These are phyloP conservation scores for Torymus tubicola DNA, from an alignment of 2,888 invertebrate species.

Conservation along the genomic window DNA sequence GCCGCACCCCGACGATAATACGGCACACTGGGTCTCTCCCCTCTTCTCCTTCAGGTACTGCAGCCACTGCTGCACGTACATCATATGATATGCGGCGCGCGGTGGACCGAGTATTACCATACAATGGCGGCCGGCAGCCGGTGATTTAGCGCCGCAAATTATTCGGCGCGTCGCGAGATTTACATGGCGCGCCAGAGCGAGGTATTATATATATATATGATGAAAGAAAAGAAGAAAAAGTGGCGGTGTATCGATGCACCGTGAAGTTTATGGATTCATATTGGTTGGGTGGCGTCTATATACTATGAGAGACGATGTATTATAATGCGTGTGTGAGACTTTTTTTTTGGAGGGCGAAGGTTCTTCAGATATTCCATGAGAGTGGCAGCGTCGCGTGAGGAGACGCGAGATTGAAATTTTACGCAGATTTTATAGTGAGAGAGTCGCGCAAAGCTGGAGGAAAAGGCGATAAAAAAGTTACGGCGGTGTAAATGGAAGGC, in stretches of 20 bases:
- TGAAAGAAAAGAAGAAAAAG: too few species aligned
- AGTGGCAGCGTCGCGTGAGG: neutral
- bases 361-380: neutral
- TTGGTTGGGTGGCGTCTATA: neutral
- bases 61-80: too few species aligned
- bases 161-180: conserved; percentile 38
- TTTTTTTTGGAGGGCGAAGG: neutral
- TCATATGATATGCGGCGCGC: conserved; percentile 5
- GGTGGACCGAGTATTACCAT: conserved; percentile 63
- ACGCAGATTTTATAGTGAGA: neutral
- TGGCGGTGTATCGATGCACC: too few species aligned
- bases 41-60: too few species aligned
- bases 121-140: conserved; percentile 61
- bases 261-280: conserved; percentile 27
- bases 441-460: neutral
- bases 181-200: too few species aligned
- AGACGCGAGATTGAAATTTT: conserved; percentile 12
- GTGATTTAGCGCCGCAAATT: conserved; percentile 64
- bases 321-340: too few species aligned
- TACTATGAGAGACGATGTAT: too few species aligned
- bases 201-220: too few species aligned
- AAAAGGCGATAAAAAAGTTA: neutral
- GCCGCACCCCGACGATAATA: conserved; percentile 11
- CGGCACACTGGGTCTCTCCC: neutral
- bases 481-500: neutral